Base-by-base conservation (phyloP, 2,797 vertebrate species). In the Hylomyscus alleni region DNA sequence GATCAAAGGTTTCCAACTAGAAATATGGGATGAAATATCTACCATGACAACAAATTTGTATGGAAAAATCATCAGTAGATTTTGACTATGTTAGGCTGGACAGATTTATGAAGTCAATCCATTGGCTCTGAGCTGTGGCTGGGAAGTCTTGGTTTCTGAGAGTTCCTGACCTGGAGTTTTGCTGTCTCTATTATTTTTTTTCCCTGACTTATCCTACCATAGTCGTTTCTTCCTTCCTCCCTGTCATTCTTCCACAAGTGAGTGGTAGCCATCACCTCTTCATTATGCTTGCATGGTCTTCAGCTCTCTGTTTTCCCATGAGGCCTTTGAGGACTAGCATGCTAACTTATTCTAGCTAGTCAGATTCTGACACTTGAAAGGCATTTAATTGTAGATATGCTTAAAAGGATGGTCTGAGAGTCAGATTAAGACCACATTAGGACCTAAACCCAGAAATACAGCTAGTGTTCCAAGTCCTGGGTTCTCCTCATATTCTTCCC, bases 1-100 rank as follows among this genome's bases (percentile, higher is more conserved):
- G 9, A 8, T 93, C 89, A 91, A 89, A 31, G 9, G 34, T 77
- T 96, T 93, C 29, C 52, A 12, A 85, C 40, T 90, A 31, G 26
- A 94, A 50, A 89, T n/a, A 65, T 2, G 47, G 19, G 3, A 47
- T 84, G 26, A 44, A 87, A 15, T 94, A 77, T 84, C 1, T 93
- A 81, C 7, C 60, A 24, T 62, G 22, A 69, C 34, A 40, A 92
- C 60, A 29, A 85, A 12, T 72, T 93, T 82, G 6, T 60, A 37
- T 89, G n/a, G 19, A 91, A 78, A 87, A 67, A 58, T 76, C 5
- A 10, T 88, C 34, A 88, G 3, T n/a, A 2, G 52, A n/a, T 82
- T 14, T 73, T 73, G 58, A 89, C 26, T 34, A 75, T n/a, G 0
- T 69, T 52, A 44, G 78, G 31, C 31, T 62, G 60, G 44, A 47